Evolutionary conservation across 2,888 invertebrate genomes (phyloP), one percentile per base, ranked within the genome.

Genomic region (Notodonta ziczac): DNA sequence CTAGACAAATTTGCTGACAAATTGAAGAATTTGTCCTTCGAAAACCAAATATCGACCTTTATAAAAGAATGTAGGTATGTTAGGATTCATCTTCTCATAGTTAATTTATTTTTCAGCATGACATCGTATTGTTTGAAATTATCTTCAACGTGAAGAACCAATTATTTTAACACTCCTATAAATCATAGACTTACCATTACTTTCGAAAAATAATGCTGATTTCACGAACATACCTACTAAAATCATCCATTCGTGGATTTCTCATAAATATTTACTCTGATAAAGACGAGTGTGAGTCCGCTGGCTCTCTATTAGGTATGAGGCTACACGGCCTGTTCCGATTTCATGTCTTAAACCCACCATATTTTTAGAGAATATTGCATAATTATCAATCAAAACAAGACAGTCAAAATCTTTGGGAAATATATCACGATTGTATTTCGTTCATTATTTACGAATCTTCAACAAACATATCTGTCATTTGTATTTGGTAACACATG

Each of bases 131-230:
- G 60, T 73, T 80, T 72, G 73, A 82, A 81, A 71, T 81, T 74
- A 80, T 82, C 83, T 84, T 85, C 84, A 83, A 84, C 83, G 78
- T 84, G 84, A 81, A 76, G 84, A 81, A 88, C 86, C 87, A 86
- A 86, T 85, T 86, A 85, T 80, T 85, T 85, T 85, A 84, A 82
- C 91, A 91, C 91, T 89, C 91, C 91, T 86, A 77, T 80, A 83
- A 82, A 82, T 81, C 84, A 56, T 84, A 81, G 80, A 92, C 92
- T 92, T 92, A 92, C 92, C 92, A 76, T 90, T 77, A 80, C 78
- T 80, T 78, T 83, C 75, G 77, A 72, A 66, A 73, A 72, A 81
- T 72, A 82, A 65, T 78, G 89, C 74, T 80, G 89, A 75, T 83
- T 81, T 86, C 83, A 70, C 70, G 88, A 77, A 66, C 77, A 84